Base-by-base conservation (phyloP, 2,888 invertebrate species). In the Caenorhabditis zanzibari region DNA sequence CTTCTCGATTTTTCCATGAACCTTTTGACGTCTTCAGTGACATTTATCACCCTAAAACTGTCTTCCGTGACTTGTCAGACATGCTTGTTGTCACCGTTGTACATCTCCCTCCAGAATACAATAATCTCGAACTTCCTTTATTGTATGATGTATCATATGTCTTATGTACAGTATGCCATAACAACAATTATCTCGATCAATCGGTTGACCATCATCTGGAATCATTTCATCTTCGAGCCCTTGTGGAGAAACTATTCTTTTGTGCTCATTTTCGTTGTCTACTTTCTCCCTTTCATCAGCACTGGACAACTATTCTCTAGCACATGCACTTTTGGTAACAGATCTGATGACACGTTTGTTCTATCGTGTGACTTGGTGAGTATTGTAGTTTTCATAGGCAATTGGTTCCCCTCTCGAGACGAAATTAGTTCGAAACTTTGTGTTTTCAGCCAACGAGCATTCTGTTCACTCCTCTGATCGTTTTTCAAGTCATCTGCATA, bases 91-190 rank as follows among this genome's bases (percentile, higher is more conserved):
- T 58, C 59, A 9, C 52, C 52, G 0, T 6, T 68, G 12, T 76
- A 69, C 61, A 19, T 19, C 3, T 12, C 16, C 0, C 49, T 76
- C 0, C 19, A 68, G 16, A 41, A 16, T 12, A 59, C 28, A 10
- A 1, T 76, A 10, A n/a, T 61, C 32, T 68, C 69, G 0, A 59
- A 76, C 16, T 59, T 76, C 12, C 0, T 69, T 49, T 76, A 76
- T 35, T 44, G 68, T 19, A 59, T 76, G 76, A 76, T 76, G 76
- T 76, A 76, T 44, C 68, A 76, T 49, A 69, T 76, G 76, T 76
- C 76, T n/a, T 76, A 76, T 19, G 52, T 69, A n/a, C 68, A 76
- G 38, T 69, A 76, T 52, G 56, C 52, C n/a, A 69, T 59, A 6
- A 76, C 68, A 5, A 44, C 68, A 9, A 47, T 76, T 52, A 69